Evolutionary conservation across 2,113 vertebrate species (phyloP).

Genomic region (Alaudala cheleensis): DNA sequence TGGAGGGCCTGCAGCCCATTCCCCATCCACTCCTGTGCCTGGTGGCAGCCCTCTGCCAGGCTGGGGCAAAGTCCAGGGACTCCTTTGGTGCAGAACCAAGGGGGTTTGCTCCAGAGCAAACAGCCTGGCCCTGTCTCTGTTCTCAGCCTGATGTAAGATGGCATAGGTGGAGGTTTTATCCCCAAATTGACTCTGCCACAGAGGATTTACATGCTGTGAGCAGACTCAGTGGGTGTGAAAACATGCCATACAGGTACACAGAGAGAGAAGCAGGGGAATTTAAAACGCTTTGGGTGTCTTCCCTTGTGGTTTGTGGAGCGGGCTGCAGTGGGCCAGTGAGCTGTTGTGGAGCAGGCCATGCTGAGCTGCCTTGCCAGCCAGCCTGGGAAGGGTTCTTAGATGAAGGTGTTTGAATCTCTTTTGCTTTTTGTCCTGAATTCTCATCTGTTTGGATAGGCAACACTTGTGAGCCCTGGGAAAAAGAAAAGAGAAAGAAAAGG

Average conservation of each 20-base stretch:
- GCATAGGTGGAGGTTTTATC: not conserved
- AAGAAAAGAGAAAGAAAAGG: not conserved
- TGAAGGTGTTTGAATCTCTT: not conserved
- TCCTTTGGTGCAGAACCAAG: not conserved
- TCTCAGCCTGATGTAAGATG: not conserved
- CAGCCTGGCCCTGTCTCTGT: not conserved
- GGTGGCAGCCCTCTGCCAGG: not conserved
- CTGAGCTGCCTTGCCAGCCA: not conserved
- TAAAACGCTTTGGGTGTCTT: not conserved
- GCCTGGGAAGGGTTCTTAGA: not conserved
- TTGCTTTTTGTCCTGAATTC: not conserved
- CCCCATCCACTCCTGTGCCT: not conserved
- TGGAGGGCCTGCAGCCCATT: not conserved
- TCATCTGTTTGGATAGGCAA: not conserved
- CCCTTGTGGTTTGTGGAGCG: not conserved
- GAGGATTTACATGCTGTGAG: not conserved
- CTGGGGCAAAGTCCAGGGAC: not conserved
- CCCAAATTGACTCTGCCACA: not conserved
- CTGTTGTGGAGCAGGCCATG: not conserved
- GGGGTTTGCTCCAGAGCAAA: not conserved
- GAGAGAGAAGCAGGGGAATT: not conserved
- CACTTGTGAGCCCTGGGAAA: not conserved
- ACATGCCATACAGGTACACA: not conserved
- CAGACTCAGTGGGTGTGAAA: not conserved
- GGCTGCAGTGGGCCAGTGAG: not conserved